Evolutionary conservation across 2,113 vertebrate genomes (phyloP).

Genomic region (Theristicus caerulescens): DNA sequence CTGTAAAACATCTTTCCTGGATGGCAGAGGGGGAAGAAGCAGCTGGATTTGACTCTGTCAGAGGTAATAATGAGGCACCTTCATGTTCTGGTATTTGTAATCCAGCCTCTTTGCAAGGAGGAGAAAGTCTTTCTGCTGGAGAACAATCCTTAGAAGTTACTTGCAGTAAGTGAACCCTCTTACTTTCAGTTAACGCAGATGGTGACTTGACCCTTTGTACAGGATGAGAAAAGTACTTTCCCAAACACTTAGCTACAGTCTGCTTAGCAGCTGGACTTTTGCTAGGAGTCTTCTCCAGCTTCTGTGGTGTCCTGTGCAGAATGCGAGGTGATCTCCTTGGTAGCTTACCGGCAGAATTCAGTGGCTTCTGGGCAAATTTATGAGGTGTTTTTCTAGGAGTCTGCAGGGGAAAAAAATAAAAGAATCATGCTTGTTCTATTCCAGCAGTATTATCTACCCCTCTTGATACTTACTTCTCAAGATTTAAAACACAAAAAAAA

Average conservation of each 20-base stretch:
- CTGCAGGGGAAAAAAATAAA: conserved; percentile 31
- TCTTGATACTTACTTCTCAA: not conserved
- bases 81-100: conserved; percentile 13
- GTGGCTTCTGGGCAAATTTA: conserved; percentile 51
- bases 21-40: not conserved
- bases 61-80: conserved; percentile 48
- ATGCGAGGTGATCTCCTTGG: conserved; percentile 31
- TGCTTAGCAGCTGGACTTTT: conserved; percentile 45
- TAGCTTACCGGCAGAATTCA: not conserved
- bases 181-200: conserved; percentile 42
- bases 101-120: conserved; percentile 55
- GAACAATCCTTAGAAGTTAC: conserved; percentile 63
- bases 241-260: conserved; percentile 9
- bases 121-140: conserved; percentile 49
- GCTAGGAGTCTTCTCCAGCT: not conserved
- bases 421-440: not conserved
- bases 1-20: not conserved
- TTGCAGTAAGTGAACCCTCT: not conserved
- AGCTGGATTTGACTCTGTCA: not conserved
- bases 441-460: not conserved
- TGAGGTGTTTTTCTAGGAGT: conserved; percentile 70
- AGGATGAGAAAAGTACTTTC: conserved; percentile 16
- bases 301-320: not conserved
- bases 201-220: conserved; percentile 53
- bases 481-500: not conserved